Conservation (phyloP, 2,888 invertebrate species). For the Pinctada fucata region DNA sequence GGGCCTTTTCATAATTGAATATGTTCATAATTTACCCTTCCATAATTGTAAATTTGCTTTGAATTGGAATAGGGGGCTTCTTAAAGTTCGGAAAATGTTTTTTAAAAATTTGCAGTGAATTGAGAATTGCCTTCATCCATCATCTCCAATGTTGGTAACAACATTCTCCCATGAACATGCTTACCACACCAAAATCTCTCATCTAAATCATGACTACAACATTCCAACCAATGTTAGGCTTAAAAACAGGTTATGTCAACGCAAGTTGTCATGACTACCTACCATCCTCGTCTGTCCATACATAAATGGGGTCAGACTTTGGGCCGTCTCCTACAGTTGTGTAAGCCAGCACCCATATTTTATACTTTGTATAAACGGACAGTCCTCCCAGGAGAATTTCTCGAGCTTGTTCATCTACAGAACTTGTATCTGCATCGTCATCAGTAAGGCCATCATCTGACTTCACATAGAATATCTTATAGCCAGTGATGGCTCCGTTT, state of each 20-base stretch:
- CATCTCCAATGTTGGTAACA: not conserved
- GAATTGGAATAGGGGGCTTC: no score
- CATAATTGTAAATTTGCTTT: no score
- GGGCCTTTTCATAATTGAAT: no score
- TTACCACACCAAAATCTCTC: not conserved
- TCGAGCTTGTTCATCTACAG: conserved; percentile 67
- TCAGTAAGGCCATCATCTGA: conserved; percentile 76
- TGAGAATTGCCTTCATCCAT: no score
- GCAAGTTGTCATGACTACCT: conserved; percentile 79
- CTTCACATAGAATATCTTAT: conserved; percentile 74
- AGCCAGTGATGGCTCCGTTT: conserved; percentile 82
- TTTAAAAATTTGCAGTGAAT: no score
- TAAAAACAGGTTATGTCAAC: conserved; percentile 11
- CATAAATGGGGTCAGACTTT: conserved; percentile 92
- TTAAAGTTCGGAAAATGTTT: no score
- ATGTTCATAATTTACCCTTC: no score
- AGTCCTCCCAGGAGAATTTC: conserved; percentile 90
- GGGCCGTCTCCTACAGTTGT: conserved; percentile 97
- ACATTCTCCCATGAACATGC: not conserved
- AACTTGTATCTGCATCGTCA: conserved; percentile 80
- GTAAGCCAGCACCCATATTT: conserved; percentile 96
- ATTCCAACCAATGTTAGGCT: not conserved
- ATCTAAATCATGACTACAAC: conserved; percentile 1
- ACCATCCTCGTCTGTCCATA: conserved; percentile 99
- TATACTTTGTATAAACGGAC: conserved; percentile 96